Base-by-base conservation (phyloP, 2,113 vertebrate genomes). In the Oostethus manadensis region DNA sequence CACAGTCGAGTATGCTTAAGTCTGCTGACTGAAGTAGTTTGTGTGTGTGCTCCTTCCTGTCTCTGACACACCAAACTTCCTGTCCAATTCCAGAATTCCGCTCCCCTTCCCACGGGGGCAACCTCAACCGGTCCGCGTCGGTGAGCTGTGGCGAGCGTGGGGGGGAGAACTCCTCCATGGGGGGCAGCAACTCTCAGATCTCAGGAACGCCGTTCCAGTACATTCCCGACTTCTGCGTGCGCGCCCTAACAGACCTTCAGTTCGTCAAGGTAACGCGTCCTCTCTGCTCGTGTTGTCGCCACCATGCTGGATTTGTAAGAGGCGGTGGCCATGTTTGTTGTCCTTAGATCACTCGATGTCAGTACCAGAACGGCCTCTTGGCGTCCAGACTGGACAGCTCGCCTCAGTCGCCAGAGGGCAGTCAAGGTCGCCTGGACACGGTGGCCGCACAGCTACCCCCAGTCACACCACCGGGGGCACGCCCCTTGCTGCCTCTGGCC, bases 321-420 rank as follows among this genome's bases (percentile, higher is more conserved):
- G 6, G 26, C 26, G 26, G 29, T 1, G 29, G 29, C 29, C 29
- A 20, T 20, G 46, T 33, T 47, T 43, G 14, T 49, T 6, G 1
- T 43, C 29, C 35, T 6, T 79, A 99, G 96, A 88, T 99, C 83
- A 94, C 90, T 0, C 91, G 95, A 1, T 88, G 93, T 58, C 95
- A 99, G 56, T 99, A 98, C 86, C 95, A 98, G 86, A 97, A 96
- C 0, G 94, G 93, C 0, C 85, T 98, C 42, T 80, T 90, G 70
- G 93, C 96, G 0, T 98, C 96, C 0, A 88, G 90, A 44, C 84
- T 97, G 77, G 96, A 98, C 85, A 97, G 91, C 77, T 88, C 90
- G 1, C 93, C 95, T 0, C 96, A 95, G 57, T 92, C 93, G 11
- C 90, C 95, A 0, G 93, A 95, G 0, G 89, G 90, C 59, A 79